phyloP scores from a whole-genome alignment of 2,113 vertebrate species.

The Meleagris gallopavo region DNA sequence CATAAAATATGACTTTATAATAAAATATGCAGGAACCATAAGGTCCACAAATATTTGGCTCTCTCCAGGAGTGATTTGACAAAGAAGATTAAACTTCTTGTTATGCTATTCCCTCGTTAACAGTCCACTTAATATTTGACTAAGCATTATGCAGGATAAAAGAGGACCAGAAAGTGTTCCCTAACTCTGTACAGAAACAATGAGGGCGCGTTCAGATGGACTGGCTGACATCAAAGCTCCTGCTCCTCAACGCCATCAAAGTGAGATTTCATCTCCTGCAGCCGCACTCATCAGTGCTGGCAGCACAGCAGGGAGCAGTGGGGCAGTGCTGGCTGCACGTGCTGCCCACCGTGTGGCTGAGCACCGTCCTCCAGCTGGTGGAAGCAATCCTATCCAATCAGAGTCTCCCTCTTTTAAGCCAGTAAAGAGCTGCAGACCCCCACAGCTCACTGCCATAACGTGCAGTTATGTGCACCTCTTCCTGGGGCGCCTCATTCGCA shows the following conservation, averaged over 20 bases:
- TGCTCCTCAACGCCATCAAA: background rate
- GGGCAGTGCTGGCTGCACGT: background rate
- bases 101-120: slow-evolving; percentile 21
- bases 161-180: slow-evolving; percentile 25
- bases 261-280: background rate
- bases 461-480: no score
- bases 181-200: background rate
- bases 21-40: slow-evolving; percentile 15
- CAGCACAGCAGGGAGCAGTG: background rate
- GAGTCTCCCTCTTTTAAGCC: background rate
- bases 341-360: background rate
- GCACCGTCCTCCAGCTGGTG: background rate
- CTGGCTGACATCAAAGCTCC: background rate
- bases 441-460: background rate
- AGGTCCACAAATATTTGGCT: slow-evolving; percentile 28
- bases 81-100: slow-evolving; percentile 20
- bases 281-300: slow-evolving; percentile 1
- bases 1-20: background rate
- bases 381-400: background rate
- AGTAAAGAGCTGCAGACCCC: background rate
- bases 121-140: slow-evolving; percentile 27
- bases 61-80: slow-evolving; percentile 19
- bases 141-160: slow-evolving; percentile 17
- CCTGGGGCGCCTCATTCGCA: fast-evolving
- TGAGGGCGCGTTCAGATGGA: background rate